A percentile compares a stretch with the other conserved stretches of the same genome.
Evolutionary conservation across 2,888 invertebrate species (phyloP).

Genomic region (Drosophila kanekoi): DNA sequence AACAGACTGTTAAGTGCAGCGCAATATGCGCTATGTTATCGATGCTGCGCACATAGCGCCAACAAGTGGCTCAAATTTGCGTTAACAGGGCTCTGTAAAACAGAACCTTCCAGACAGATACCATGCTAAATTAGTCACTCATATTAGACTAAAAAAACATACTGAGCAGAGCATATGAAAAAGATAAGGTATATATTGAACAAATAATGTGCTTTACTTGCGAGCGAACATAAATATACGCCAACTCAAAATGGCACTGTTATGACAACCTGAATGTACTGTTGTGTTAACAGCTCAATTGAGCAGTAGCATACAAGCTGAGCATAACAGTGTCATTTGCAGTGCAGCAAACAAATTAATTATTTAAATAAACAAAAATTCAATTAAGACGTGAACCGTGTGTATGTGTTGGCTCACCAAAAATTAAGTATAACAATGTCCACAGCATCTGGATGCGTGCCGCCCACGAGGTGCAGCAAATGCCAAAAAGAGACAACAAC

Average conservation of each 20-base stretch:
- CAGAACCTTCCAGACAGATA: background rate
- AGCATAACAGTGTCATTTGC: slow-evolving; percentile 39
- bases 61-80: slow-evolving; percentile 10
- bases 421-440: slow-evolving; percentile 31
- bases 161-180: background rate
- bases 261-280: background rate
- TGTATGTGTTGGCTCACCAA: slow-evolving; percentile 2
- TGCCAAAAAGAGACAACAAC: slow-evolving; percentile 26
- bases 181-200: too few relatives aligned
- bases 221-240: too few relatives aligned
- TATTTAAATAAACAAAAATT: slow-evolving; percentile 33
- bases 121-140: too few relatives aligned
- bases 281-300: slow-evolving; percentile 29
- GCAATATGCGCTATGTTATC: slow-evolving; percentile 6
- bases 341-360: slow-evolving; percentile 20
- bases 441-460: slow-evolving; percentile 1
- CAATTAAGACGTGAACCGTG: background rate
- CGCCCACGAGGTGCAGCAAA: slow-evolving; percentile 33
- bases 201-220: too few relatives aligned
- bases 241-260: slow-evolving; percentile 37
- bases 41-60: background rate
- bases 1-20: background rate
- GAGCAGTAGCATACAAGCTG: slow-evolving; percentile 23
- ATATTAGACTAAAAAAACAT: too few relatives aligned
- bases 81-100: slow-evolving; percentile 12